Percentiles rank a stretch among this genome's conserved stretches.
These are phyloP conservation scores for Ceryle rudis DNA, from an alignment of 2,797 vertebrate genomes.

Conservation along the genomic window DNA sequence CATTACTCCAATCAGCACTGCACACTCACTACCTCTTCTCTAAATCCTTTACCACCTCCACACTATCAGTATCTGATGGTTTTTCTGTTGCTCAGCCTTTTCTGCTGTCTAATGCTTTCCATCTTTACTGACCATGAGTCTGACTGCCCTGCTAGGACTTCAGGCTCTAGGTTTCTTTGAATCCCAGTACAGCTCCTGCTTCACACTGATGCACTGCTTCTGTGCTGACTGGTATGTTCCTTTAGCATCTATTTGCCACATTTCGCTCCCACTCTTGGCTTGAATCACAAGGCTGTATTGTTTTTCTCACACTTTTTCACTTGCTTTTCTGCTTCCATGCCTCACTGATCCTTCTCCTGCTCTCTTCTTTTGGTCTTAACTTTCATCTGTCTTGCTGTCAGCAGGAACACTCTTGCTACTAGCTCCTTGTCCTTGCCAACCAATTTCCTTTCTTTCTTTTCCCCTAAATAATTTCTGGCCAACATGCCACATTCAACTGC, in stretches of 20 bases:
- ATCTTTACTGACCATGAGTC: neutral
- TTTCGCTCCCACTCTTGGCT: neutral
- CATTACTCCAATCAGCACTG: neutral
- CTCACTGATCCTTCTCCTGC: neutral
- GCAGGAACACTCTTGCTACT: neutral
- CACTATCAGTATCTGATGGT: neutral
- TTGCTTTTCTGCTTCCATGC: neutral
- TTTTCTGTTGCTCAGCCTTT: neutral
- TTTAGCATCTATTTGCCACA: neutral
- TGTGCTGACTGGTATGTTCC: neutral
- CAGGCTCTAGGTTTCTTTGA: neutral
- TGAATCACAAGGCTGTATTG: neutral
- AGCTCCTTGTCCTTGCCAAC: neutral
- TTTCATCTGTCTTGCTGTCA: neutral
- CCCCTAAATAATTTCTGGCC: neutral
- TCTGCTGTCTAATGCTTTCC: neutral
- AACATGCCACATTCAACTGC: neutral
- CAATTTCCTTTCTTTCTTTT: neutral
- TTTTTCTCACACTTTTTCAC: neutral
- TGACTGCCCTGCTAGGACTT: neutral
- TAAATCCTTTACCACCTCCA: neutral
- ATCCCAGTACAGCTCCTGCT: neutral
- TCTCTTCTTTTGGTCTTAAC: neutral
- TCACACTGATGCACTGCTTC: neutral
- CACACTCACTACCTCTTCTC: neutral